Conservation (phyloP, 2,888 invertebrate species). For the Belgica antarctica region DNA sequence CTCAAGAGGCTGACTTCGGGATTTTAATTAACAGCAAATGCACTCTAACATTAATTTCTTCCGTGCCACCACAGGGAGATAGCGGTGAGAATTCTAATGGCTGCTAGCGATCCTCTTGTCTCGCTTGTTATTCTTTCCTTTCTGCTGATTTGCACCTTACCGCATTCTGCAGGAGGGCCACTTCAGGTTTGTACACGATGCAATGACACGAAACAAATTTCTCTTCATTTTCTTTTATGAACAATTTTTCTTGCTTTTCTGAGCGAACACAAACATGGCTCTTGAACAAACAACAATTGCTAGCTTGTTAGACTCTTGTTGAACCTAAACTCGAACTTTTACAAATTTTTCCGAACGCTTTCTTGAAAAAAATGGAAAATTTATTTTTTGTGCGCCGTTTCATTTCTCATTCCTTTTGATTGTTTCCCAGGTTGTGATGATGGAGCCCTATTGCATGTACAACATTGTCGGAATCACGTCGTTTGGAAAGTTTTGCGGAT, state of each 20-base stretch:
- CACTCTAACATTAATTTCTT: conserved; percentile 1
- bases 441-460: conserved; percentile 53
- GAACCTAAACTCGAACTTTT: not conserved
- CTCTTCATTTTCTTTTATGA: not conserved
- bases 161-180: conserved; percentile 37
- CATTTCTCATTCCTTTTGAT: conserved; percentile 2
- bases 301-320: not conserved
- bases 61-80: not conserved
- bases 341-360: not conserved
- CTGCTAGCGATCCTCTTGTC: not conserved
- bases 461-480: conserved; percentile 55
- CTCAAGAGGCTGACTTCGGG: not conserved
- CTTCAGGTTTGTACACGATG: conserved; percentile 39
- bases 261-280: conserved; percentile 1
- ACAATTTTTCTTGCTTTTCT: not conserved
- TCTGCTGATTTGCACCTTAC: conserved; percentile 4
- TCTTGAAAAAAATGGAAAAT: not conserved
- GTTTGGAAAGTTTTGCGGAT: conserved; percentile 55
- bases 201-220: conserved; percentile 24
- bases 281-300: conserved; percentile 26
- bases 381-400: not conserved
- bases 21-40: conserved; percentile 18
- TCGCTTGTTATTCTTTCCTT: not conserved
- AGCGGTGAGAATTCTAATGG: conserved; percentile 24
- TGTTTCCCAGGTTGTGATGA: conserved; percentile 49